A percentile compares a stretch with the other conserved stretches of the same genome.
These are phyloP conservation scores for Varecia variegata DNA, from an alignment of 2,797 vertebrate species.

Conservation along the genomic window DNA sequence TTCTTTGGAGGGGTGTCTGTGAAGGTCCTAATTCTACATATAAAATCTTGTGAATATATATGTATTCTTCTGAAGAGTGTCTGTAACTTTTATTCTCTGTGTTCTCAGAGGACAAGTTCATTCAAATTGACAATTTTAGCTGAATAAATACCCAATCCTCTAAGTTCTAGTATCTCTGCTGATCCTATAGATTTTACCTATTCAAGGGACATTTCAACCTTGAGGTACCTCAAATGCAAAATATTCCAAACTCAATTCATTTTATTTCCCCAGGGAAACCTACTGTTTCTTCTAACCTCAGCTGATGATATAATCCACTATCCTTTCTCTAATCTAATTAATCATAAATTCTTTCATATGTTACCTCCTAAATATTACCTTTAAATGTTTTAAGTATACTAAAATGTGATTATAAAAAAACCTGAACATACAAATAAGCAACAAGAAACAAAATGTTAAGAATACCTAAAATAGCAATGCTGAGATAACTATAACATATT, in stretches of 20 bases:
- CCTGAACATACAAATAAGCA: neutral
- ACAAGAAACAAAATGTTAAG: conserved; percentile 29
- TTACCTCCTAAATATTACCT: neutral
- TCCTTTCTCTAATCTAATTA: neutral
- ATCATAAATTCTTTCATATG: neutral
- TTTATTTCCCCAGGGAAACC: neutral
- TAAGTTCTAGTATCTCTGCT: neutral
- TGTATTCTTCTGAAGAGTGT: neutral
- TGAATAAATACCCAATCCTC: neutral
- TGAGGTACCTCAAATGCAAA: neutral
- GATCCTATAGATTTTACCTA: neutral
- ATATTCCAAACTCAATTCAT: neutral
- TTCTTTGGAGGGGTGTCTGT: neutral
- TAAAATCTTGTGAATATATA: neutral
- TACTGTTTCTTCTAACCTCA: neutral
- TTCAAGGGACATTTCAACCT: neutral
- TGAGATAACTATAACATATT: neutral
- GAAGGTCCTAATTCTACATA: neutral
- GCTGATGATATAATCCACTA: neutral
- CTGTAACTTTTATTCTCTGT: neutral
- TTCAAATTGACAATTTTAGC: neutral
- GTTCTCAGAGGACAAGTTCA: neutral
- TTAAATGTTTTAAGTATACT: conserved; percentile 15
- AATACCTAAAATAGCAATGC: neutral
- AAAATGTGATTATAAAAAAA: conserved; percentile 3